These are phyloP conservation scores for Malurus melanocephalus DNA, from an alignment of 2,113 vertebrate species.

Conservation along the genomic window DNA sequence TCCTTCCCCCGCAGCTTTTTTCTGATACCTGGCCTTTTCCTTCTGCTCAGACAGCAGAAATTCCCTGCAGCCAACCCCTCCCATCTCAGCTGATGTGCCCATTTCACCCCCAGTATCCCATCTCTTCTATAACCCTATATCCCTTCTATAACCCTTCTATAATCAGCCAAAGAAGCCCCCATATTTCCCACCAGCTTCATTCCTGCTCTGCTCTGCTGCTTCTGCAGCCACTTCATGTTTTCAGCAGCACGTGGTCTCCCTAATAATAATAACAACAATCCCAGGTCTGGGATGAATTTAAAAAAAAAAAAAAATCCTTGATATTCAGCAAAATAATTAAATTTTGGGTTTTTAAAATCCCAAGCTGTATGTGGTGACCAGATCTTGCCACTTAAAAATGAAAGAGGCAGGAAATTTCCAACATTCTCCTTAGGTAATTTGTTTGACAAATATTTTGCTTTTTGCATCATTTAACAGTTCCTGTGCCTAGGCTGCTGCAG, in stretches of 20 bases:
- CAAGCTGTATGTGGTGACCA: neutral
- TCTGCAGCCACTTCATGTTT: neutral
- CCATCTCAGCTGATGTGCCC: neutral
- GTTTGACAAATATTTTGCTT: neutral
- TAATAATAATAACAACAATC: neutral
- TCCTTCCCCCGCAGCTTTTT: neutral
- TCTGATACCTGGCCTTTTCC: neutral
- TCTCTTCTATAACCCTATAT: neutral
- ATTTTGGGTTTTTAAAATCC: neutral
- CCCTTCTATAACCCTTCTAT: neutral
- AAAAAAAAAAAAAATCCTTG: neutral
- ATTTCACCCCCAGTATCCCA: fast-evolving
- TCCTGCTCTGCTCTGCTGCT: neutral
- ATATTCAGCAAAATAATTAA: neutral
- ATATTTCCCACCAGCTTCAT: fast-evolving
- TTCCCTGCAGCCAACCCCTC: neutral
- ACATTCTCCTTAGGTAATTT: neutral
- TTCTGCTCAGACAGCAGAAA: neutral
- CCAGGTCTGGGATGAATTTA: neutral
- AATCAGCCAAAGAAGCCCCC: neutral
- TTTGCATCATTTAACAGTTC: neutral
- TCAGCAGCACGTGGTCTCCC: neutral
- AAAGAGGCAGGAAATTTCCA: neutral
- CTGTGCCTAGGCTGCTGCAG: neutral
- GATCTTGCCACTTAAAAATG: neutral